phyloP scores from a whole-genome alignment of 2,797 vertebrate genomes.

The Tenualosa thibaudeaui region DNA sequence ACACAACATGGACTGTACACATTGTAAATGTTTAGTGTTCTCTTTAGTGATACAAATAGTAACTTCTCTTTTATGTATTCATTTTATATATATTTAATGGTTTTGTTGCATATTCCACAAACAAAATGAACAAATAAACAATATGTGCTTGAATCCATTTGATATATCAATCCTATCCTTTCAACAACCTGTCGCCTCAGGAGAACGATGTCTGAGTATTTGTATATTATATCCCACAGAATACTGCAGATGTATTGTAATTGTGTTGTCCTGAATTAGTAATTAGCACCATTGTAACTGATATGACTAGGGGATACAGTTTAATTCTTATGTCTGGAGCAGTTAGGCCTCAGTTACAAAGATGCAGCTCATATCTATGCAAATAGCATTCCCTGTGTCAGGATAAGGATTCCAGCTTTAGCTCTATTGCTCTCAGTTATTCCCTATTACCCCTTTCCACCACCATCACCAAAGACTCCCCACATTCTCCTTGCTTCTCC shows the following conservation, averaged over 20 bases:
- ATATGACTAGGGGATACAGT: neutral
- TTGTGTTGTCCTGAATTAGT: neutral
- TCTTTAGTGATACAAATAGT: slow-evolving; percentile 2
- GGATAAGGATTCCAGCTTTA: neutral
- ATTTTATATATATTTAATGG: slow-evolving; percentile 19
- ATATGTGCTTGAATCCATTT: neutral
- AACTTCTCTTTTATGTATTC: slow-evolving; percentile 2
- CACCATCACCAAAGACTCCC: neutral
- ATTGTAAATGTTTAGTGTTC: slow-evolving; percentile 4
- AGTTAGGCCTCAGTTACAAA: neutral
- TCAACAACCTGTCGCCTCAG: neutral
- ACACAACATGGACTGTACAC: slow-evolving; percentile 11
- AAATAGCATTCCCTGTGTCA: neutral
- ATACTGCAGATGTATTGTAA: neutral
- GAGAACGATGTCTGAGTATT: neutral
- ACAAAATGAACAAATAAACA: slow-evolving; percentile 18
- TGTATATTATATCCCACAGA: neutral
- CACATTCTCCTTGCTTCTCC: neutral
- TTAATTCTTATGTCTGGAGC: neutral
- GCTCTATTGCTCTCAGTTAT: neutral
- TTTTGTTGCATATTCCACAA: slow-evolving; percentile 18
- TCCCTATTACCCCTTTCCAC: neutral
- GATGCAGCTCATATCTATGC: neutral
- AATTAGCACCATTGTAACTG: neutral
- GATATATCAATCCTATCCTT: neutral